Percentiles rank a stretch among this genome's conserved stretches.
These are phyloP conservation scores for Lutraria lutraria DNA, from an alignment of 2,888 invertebrate genomes.

Conservation along the genomic window DNA sequence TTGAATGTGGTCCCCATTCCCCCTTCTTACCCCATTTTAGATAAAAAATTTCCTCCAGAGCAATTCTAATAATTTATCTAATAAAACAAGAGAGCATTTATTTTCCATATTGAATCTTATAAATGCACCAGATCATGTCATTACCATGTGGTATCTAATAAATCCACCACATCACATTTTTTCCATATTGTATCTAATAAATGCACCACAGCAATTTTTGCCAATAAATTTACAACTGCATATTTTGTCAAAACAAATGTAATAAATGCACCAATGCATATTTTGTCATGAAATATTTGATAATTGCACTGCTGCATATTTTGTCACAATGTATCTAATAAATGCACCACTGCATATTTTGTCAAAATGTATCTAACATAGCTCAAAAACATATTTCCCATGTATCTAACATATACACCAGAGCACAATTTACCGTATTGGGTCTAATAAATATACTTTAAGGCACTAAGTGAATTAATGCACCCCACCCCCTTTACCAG, in stretches of 20 bases:
- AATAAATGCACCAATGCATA: not conserved
- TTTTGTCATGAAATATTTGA: too few relatives aligned
- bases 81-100: not conserved
- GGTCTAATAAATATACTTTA: too few relatives aligned
- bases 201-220: not conserved
- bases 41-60: not conserved
- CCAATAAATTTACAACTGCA: too few relatives aligned
- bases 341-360: not conserved
- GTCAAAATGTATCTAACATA: too few relatives aligned
- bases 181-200: not conserved
- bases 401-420: not conserved
- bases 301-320: too few relatives aligned
- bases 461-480: too few relatives aligned
- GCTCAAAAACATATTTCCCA: too few relatives aligned
- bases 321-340: not conserved
- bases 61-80: not conserved
- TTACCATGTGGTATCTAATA: not conserved
- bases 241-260: not conserved
- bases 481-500: too few relatives aligned
- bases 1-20: too few relatives aligned
- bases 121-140: not conserved
- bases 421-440: too few relatives aligned
- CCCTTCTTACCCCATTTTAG: not conserved
- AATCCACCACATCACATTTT: not conserved
- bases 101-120: not conserved